A percentile compares a stretch with the other conserved stretches of the same genome.
These are phyloP conservation scores for Crioceris asparagi DNA, from an alignment of 2,888 invertebrate species.

Conservation along the genomic window DNA sequence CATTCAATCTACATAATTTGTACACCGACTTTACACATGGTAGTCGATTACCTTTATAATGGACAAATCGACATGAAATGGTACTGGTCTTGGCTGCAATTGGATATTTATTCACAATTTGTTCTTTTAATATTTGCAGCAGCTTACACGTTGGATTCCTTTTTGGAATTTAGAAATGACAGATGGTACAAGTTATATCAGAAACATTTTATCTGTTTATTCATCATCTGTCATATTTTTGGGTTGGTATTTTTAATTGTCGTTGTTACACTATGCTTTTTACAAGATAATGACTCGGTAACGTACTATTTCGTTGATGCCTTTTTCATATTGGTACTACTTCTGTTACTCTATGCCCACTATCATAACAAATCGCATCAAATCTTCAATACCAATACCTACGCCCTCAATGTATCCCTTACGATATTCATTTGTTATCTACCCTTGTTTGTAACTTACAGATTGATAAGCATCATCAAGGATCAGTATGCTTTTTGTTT, in stretches of 20 bases:
- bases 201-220: slow-evolving; percentile 13
- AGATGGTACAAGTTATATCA: slow-evolving; percentile 15
- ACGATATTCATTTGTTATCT: slow-evolving; percentile 11
- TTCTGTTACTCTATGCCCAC: too few species aligned
- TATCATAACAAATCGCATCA: too few species aligned
- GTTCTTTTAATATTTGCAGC: slow-evolving; percentile 15
- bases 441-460: slow-evolving; percentile 14
- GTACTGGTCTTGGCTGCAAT: slow-evolving; percentile 16
- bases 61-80: slow-evolving; percentile 9
- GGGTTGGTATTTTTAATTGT: slow-evolving; percentile 15
- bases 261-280: slow-evolving; percentile 16
- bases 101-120: slow-evolving; percentile 15
- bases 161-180: slow-evolving; percentile 10
- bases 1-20: slow-evolving; percentile 15
- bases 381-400: neutral
- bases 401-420: slow-evolving; percentile 7
- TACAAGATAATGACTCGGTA: slow-evolving; percentile 8
- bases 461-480: slow-evolving; percentile 11
- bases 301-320: slow-evolving; percentile 16
- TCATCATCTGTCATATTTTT: slow-evolving; percentile 15
- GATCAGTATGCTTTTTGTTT: slow-evolving; percentile 7
- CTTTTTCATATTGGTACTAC: slow-evolving; percentile 9
- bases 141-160: slow-evolving; percentile 17
- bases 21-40: slow-evolving; percentile 15
- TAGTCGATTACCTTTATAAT: slow-evolving; percentile 13